These are phyloP conservation scores for Ceratina australensis DNA, from an alignment of 1,140 invertebrate species.

Conservation along the genomic window DNA sequence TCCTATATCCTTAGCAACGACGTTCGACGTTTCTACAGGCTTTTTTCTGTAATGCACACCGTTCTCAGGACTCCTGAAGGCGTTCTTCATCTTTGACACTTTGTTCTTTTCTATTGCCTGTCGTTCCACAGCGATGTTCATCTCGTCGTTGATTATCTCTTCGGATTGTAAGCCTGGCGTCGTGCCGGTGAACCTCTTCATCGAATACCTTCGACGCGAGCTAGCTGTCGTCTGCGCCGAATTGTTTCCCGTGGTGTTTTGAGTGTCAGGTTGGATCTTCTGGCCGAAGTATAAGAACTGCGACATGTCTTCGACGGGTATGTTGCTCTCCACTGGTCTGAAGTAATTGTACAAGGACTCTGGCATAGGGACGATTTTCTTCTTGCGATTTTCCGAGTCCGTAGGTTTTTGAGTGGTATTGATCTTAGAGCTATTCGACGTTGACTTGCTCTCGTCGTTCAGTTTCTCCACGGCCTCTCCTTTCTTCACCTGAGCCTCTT, in stretches of 20 bases:
- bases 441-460: not conserved
- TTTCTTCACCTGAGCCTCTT: too few relatives aligned
- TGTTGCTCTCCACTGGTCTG: constrained; percentile 82
- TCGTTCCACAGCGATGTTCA: constrained; percentile 68
- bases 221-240: constrained; percentile 56
- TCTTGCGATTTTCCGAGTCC: constrained; percentile 65
- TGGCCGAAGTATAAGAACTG: constrained; percentile 86
- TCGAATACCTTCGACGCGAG: constrained; percentile 68
- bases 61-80: constrained; percentile 58
- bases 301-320: constrained; percentile 84
- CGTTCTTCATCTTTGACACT: constrained; percentile 67
- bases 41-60: constrained; percentile 66
- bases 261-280: constrained; percentile 79
- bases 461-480: too few relatives aligned
- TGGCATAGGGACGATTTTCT: constrained; percentile 79
- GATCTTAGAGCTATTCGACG: not conserved
- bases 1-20: constrained; percentile 59
- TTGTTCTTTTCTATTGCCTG: constrained; percentile 70
- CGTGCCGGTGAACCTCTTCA: constrained; percentile 65
- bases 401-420: constrained; percentile 40
- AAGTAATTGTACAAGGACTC: constrained; percentile 83
- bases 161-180: constrained; percentile 51
- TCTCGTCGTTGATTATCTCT: constrained; percentile 71
- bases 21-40: constrained; percentile 70
- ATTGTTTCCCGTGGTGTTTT: constrained; percentile 60